phyloP scores from a whole-genome alignment of 2,797 vertebrate genomes.

The Ctenosaura bakeri region DNA sequence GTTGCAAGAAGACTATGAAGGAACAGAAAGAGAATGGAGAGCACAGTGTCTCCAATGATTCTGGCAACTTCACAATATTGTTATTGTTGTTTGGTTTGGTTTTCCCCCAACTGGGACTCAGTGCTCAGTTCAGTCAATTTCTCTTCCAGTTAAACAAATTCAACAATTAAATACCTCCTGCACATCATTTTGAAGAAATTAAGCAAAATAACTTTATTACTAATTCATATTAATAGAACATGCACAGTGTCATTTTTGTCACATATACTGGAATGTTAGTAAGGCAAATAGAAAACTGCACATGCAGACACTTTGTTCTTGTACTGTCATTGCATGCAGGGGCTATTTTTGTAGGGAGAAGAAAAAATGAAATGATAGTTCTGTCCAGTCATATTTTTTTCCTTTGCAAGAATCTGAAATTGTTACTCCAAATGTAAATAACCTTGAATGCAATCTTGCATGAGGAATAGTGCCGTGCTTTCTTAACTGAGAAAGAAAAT shows the following conservation, averaged over 20 bases:
- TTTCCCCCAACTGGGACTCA: background rate
- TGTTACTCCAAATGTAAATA: constrained; percentile 29
- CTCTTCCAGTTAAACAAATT: constrained; percentile 32
- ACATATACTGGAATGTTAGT: background rate
- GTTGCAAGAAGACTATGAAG: background rate
- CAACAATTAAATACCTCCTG: background rate
- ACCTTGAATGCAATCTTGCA: constrained; percentile 34
- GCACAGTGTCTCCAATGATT: constrained; percentile 8
- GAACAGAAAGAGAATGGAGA: background rate
- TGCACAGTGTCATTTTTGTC: background rate
- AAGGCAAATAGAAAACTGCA: fast-evolving
- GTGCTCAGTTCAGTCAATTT: background rate
- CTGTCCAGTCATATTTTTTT: constrained; percentile 4
- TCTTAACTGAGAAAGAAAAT: constrained; percentile 43
- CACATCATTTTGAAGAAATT: constrained; percentile 46
- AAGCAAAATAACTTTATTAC: constrained; percentile 39
- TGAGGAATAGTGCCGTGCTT: constrained; percentile 38
- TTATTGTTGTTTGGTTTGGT: constrained; percentile 15
- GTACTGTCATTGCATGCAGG: background rate
- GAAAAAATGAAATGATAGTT: constrained; percentile 31
- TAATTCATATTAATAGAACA: constrained; percentile 50
- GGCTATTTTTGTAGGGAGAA: background rate
- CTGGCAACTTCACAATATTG: constrained; percentile 10
- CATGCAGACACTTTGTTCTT: background rate
- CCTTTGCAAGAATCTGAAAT: constrained; percentile 31